Evolutionary conservation across 2,888 invertebrate genomes (phyloP).

Genomic region (Pachliopta kotzebuea): DNA sequence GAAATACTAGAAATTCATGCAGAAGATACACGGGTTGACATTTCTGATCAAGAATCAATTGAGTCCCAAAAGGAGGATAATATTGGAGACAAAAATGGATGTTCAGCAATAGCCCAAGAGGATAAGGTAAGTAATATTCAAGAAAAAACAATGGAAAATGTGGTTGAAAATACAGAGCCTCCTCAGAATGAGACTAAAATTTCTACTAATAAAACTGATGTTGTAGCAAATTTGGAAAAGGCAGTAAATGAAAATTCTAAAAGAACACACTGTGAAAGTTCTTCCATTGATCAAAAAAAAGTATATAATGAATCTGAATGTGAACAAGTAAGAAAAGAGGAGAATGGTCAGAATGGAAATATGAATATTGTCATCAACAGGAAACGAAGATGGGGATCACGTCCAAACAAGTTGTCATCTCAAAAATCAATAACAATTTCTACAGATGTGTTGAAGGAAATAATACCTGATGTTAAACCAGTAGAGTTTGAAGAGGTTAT

Average conservation of each 20-base stretch:
- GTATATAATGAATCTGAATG: conserved; percentile 43
- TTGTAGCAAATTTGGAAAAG: conserved; percentile 50
- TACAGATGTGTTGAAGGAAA: conserved; percentile 85
- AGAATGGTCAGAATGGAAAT: conserved; percentile 54
- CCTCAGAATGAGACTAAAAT: conserved; percentile 46
- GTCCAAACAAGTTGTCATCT: conserved; percentile 70
- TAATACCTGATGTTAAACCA: conserved; percentile 82
- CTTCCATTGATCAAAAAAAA: conserved; percentile 31
- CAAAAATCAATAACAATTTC: conserved; percentile 86
- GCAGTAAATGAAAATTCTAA: conserved; percentile 39
- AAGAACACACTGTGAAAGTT: conserved; percentile 38
- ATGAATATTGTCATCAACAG: conserved; percentile 53
- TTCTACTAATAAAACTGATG: conserved; percentile 63
- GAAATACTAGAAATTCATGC: conserved; percentile 65
- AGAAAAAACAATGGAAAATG: conserved; percentile 49
- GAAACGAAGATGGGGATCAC: conserved; percentile 73
- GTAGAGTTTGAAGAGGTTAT: conserved; percentile 82
- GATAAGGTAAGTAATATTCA: conserved; percentile 70
- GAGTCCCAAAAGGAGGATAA: conserved; percentile 44
- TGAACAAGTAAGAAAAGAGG: conserved; percentile 47
- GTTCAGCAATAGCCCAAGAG: conserved; percentile 28
- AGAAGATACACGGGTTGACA: conserved; percentile 61
- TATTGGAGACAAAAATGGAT: conserved; percentile 36
- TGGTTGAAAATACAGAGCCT: conserved; percentile 50
- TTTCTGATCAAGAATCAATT: conserved; percentile 49